Evolutionary conservation across 2,888 invertebrate genomes (phyloP).

Genomic region (Caenorhabditis virilis): DNA sequence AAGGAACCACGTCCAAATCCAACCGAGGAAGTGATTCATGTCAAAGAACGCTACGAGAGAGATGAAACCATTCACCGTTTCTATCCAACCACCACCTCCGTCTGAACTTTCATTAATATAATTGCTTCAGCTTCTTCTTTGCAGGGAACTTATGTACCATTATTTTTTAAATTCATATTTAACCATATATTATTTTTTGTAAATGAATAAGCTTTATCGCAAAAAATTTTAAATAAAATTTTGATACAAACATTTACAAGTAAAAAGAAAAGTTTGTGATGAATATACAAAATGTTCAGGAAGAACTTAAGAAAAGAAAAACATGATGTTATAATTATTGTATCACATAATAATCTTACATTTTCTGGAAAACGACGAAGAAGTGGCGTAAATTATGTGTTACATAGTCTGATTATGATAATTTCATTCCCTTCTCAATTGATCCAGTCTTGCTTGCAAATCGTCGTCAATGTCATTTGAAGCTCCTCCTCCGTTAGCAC

Average conservation of each 20-base stretch:
- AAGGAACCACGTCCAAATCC: too few relatives aligned
- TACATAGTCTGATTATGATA: neutral
- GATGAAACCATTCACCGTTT: slow-evolving; percentile 38
- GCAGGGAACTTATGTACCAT: neutral
- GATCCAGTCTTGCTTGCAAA: slow-evolving; percentile 73
- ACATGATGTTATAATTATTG: too few relatives aligned
- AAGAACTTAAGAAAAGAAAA: too few relatives aligned
- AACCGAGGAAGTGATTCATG: slow-evolving; percentile 30
- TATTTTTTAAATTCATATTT: neutral
- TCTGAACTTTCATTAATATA: slow-evolving; percentile 5
- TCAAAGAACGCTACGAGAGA: slow-evolving; percentile 34
- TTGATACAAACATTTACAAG: too few relatives aligned
- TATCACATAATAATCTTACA: too few relatives aligned
- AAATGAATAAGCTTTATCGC: too few relatives aligned
- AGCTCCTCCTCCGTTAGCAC: slow-evolving; percentile 37
- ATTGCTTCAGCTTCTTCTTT: neutral
- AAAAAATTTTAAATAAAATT: too few relatives aligned
- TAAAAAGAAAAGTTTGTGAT: too few relatives aligned
- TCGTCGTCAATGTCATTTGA: slow-evolving; percentile 84
- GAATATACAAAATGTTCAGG: too few relatives aligned
- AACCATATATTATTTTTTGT: too few relatives aligned
- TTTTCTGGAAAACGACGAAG: too few relatives aligned
- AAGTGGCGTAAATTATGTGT: too few relatives aligned
- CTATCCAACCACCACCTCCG: slow-evolving; percentile 32
- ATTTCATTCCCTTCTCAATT: slow-evolving; percentile 45